A percentile compares a stretch with the other conserved stretches of the same genome.
Conservation (phyloP, 1,140 invertebrate genomes). For the Aphaenogaster ashmeadi region DNA sequence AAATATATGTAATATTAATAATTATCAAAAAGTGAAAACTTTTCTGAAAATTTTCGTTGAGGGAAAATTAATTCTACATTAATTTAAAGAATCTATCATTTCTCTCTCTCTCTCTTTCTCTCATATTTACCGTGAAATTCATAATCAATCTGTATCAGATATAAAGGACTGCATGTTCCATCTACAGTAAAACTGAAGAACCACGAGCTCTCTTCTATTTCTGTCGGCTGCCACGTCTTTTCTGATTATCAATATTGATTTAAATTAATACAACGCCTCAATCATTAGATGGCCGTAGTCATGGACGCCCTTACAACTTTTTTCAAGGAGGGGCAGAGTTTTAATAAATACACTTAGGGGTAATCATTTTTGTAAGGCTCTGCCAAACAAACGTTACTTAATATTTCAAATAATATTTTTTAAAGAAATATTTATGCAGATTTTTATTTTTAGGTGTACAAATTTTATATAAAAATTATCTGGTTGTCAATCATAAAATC, state of each 20-base stretch:
- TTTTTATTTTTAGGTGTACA: too few relatives aligned
- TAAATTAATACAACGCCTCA: neutral
- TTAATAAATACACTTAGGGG: too few relatives aligned
- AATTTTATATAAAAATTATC: too few relatives aligned
- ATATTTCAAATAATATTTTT: too few relatives aligned
- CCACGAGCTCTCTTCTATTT: neutral
- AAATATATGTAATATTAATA: neutral
- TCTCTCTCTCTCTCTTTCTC: neutral
- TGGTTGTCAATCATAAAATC: too few relatives aligned
- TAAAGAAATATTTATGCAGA: too few relatives aligned
- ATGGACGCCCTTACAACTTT: too few relatives aligned
- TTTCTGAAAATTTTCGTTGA: neutral
- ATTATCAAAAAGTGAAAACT: neutral
- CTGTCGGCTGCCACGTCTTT: conserved; percentile 9
- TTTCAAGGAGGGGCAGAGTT: too few relatives aligned
- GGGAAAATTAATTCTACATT: neutral
- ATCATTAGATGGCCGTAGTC: neutral
- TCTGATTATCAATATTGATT: conserved; percentile 18
- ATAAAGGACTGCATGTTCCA: conserved; percentile 18
- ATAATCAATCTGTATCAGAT: neutral
- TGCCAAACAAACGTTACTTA: too few relatives aligned
- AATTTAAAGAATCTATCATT: neutral
- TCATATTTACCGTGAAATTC: neutral
- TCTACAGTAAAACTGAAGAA: conserved; percentile 24
- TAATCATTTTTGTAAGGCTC: too few relatives aligned